Conservation (phyloP, 2,113 vertebrate genomes). For the Scortum barcoo region DNA sequence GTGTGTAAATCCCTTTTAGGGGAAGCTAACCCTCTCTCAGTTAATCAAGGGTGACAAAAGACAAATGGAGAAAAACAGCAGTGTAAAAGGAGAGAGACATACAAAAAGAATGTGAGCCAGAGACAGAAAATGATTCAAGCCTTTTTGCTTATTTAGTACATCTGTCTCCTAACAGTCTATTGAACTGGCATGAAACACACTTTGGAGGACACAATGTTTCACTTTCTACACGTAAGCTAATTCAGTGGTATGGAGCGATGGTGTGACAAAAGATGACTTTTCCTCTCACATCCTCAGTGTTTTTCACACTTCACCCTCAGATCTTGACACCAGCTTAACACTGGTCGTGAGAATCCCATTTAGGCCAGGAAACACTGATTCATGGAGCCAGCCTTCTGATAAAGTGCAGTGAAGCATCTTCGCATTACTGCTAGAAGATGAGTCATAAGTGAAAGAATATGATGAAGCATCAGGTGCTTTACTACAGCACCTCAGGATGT, state of each 20-base stretch:
- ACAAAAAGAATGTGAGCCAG: background rate
- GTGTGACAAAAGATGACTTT: constrained; percentile 59
- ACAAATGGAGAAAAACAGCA: background rate
- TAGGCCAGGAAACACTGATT: constrained; percentile 70
- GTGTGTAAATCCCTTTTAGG: background rate
- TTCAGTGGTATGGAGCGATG: constrained; percentile 34
- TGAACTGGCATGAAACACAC: background rate
- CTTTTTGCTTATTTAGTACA: background rate
- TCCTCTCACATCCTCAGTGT: constrained; percentile 68
- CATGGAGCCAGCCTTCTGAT: constrained; percentile 54
- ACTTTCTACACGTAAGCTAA: constrained; percentile 39
- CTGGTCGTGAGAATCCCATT: constrained; percentile 46
- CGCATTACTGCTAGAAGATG: constrained; percentile 42
- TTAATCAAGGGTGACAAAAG: background rate
- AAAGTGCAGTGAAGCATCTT: constrained; percentile 58
- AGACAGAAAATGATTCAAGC: background rate
- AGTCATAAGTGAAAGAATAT: constrained; percentile 30
- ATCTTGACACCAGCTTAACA: constrained; percentile 73
- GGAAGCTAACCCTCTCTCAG: background rate
- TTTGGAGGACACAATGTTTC: constrained; percentile 2
- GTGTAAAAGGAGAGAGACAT: background rate
- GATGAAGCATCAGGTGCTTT: constrained; percentile 20
- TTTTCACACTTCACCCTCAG: constrained; percentile 75
- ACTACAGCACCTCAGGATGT: constrained; percentile 9
- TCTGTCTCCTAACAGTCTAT: background rate